phyloP scores from a whole-genome alignment of 2,113 vertebrate species.

The Thalassarche chlororhynchos region DNA sequence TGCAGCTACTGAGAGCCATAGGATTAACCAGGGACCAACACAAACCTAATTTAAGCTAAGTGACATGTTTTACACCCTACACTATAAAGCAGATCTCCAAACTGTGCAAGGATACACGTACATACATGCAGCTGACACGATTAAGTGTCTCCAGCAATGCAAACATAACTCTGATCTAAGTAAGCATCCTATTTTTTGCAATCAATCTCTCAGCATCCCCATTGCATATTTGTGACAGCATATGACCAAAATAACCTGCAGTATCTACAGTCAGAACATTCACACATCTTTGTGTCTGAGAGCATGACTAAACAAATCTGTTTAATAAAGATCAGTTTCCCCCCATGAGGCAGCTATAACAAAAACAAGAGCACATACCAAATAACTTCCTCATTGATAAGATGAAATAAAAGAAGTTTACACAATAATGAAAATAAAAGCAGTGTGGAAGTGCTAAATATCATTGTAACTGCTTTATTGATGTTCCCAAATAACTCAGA shows the following conservation, averaged over 20 bases:
- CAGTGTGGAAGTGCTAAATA: not conserved
- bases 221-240: not conserved
- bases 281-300: not conserved
- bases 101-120: not conserved
- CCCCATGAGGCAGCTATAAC: not conserved
- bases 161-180: not conserved
- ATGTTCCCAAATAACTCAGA: not conserved
- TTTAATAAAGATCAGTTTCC: not conserved
- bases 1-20: not conserved
- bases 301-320: not conserved
- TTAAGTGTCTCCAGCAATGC: not conserved
- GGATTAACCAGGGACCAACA: not conserved
- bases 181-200: not conserved
- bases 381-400: not conserved
- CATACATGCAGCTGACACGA: not conserved
- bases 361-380: not conserved
- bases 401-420: not conserved
- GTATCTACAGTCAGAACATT: not conserved
- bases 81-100: not conserved
- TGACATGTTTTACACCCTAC: not conserved
- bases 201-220: not conserved
- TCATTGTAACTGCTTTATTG: not conserved
- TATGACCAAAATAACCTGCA: not conserved
- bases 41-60: not conserved
- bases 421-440: not conserved